Percentiles rank a stretch among this genome's conserved stretches.
These are phyloP conservation scores for Melanostoma scalare DNA, from an alignment of 2,888 invertebrate species.

Conservation along the genomic window DNA sequence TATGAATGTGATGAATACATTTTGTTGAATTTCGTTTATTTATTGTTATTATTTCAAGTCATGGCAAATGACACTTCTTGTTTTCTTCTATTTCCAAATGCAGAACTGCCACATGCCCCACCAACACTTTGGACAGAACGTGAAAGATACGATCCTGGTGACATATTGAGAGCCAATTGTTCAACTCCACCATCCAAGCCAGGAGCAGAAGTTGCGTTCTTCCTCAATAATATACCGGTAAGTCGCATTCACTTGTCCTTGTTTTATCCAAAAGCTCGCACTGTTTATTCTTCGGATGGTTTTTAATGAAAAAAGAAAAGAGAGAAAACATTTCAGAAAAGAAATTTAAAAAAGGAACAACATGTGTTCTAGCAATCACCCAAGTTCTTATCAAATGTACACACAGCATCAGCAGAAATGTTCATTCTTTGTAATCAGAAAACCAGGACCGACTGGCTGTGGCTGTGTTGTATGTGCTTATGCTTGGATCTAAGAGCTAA, in stretches of 20 bases:
- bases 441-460: neutral
- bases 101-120: constrained; percentile 86
- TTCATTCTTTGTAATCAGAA: neutral
- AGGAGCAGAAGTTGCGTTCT: constrained; percentile 86
- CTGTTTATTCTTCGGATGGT: neutral
- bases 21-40: too few species aligned
- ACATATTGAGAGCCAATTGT: constrained; percentile 88
- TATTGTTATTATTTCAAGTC: neutral
- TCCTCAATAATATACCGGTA: constrained; percentile 88
- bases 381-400: constrained; percentile 18
- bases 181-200: constrained; percentile 88
- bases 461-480: constrained; percentile 1
- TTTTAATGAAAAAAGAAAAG: constrained; percentile 11
- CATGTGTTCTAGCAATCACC: constrained; percentile 41
- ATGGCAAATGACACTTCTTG: constrained; percentile 8
- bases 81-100: constrained; percentile 79
- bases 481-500: neutral
- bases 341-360: constrained; percentile 33
- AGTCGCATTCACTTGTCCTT: constrained; percentile 78
- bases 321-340: neutral
- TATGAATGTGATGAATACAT: too few species aligned
- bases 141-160: constrained; percentile 87
- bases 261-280: constrained; percentile 16
- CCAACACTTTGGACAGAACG: constrained; percentile 87
- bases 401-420: neutral